These are phyloP conservation scores for Arvicanthis niloticus DNA, from an alignment of 2,113 vertebrate genomes.

Conservation along the genomic window DNA sequence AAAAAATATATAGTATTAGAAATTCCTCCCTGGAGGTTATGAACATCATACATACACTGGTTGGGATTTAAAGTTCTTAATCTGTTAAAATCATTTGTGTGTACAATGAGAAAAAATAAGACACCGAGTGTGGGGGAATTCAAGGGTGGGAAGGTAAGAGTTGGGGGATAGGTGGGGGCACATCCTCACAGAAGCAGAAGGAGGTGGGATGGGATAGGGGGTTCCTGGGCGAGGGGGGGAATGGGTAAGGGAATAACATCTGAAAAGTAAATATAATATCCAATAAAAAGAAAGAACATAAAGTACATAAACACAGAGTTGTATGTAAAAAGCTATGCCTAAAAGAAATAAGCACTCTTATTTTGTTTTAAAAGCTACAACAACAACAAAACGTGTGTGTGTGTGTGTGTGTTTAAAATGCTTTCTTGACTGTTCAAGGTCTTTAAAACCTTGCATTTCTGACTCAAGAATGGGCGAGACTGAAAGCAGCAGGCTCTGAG, in stretches of 20 bases:
- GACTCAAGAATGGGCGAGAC: conserved; percentile 57
- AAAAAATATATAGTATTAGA: conserved; percentile 10
- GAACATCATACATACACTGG: background rate
- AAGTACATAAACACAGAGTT: background rate
- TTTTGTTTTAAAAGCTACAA: conserved; percentile 23
- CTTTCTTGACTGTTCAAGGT: conserved; percentile 44
- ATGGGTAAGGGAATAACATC: too few relatives aligned
- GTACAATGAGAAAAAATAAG: conserved; percentile 38
- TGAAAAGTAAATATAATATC: too few relatives aligned
- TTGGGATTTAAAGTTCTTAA: conserved; percentile 55
- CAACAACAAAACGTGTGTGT: background rate
- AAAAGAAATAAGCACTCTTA: background rate
- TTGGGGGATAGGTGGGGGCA: too few relatives aligned
- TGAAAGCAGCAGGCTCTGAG: conserved; percentile 71
- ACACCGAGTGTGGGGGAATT: too few relatives aligned
- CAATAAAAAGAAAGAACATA: too few relatives aligned
- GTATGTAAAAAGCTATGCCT: background rate
- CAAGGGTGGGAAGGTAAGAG: too few relatives aligned
- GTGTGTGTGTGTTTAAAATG: too few relatives aligned
- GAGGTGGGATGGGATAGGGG: too few relatives aligned
- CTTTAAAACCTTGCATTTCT: conserved; percentile 71
- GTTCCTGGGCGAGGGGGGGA: too few relatives aligned
- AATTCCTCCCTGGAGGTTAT: conserved; percentile 28
- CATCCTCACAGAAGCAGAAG: too few relatives aligned
- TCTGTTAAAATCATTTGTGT: conserved; percentile 48